phyloP scores from a whole-genome alignment of 92 coral and sea anemone genomes.

The Heteractis magnifica region DNA sequence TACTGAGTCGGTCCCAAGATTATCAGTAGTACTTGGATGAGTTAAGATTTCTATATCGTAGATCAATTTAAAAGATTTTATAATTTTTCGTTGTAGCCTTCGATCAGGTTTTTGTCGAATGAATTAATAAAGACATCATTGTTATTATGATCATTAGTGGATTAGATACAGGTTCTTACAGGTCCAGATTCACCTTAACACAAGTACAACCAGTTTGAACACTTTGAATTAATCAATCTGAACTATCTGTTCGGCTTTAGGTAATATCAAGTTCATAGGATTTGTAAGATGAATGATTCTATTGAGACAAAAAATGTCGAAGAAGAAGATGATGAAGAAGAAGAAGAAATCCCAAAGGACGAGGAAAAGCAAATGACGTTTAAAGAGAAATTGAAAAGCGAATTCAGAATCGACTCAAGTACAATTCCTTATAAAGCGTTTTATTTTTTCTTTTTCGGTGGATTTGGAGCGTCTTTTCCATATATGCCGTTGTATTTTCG shows the following conservation, averaged over 20 bases:
- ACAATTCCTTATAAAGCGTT: conserved; percentile 84
- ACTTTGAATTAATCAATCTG: neutral
- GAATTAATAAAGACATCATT: neutral
- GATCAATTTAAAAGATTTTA: too few relatives aligned
- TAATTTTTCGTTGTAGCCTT: too few relatives aligned
- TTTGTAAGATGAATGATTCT: neutral
- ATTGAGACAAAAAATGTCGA: neutral
- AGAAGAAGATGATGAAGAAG: conserved; percentile 7
- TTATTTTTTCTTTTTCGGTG: conserved; percentile 91
- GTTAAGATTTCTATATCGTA: too few relatives aligned
- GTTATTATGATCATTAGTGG: neutral
- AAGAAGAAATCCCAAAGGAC: conserved; percentile 12
- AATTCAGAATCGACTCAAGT: conserved; percentile 55
- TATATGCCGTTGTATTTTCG: conserved; percentile 91
- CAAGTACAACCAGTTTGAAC: conserved; percentile 1
- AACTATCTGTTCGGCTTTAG: neutral
- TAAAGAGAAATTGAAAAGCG: conserved; percentile 32
- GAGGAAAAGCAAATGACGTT: conserved; percentile 7
- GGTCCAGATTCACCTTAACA: neutral
- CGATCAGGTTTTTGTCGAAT: neutral
- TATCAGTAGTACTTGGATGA: too few relatives aligned
- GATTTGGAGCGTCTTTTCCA: conserved; percentile 95
- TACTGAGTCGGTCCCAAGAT: too few relatives aligned
- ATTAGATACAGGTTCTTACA: neutral
- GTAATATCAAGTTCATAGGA: neutral